These are phyloP conservation scores for Ibidorhyncha struthersii DNA, from an alignment of 2,113 vertebrate species.

Conservation along the genomic window DNA sequence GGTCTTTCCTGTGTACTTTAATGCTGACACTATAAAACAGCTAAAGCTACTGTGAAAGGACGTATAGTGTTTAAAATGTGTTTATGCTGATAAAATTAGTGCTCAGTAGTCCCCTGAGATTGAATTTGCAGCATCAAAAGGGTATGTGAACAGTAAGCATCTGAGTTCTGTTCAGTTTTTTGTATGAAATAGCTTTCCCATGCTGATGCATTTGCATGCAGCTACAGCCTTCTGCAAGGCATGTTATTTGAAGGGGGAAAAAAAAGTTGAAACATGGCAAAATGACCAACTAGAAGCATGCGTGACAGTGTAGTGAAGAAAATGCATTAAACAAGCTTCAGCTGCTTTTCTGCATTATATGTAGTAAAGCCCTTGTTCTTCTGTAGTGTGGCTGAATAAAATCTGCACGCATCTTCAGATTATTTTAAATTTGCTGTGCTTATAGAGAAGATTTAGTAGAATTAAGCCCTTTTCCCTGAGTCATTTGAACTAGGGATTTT, in stretches of 20 bases:
- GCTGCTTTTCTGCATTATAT: background rate
- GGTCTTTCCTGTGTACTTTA: background rate
- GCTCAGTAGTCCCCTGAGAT: background rate
- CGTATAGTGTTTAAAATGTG: background rate
- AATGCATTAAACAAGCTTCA: background rate
- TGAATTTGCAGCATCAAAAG: background rate
- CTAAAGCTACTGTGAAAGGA: background rate
- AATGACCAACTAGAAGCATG: background rate
- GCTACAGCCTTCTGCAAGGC: background rate
- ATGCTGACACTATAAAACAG: background rate
- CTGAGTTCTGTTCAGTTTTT: background rate
- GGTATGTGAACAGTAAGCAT: background rate
- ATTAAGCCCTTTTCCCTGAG: background rate
- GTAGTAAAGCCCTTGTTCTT: background rate
- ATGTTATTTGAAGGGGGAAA: background rate
- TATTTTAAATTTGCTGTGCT: background rate
- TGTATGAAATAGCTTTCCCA: background rate
- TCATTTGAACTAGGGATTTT: background rate
- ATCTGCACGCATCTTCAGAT: background rate
- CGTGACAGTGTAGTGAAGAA: background rate
- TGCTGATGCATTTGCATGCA: background rate
- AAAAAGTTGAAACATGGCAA: background rate
- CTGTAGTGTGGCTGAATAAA: background rate
- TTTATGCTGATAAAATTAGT: background rate
- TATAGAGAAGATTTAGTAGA: background rate